phyloP scores from a whole-genome alignment of 2,113 vertebrate species.

The Gasterosteus aculeatus region DNA sequence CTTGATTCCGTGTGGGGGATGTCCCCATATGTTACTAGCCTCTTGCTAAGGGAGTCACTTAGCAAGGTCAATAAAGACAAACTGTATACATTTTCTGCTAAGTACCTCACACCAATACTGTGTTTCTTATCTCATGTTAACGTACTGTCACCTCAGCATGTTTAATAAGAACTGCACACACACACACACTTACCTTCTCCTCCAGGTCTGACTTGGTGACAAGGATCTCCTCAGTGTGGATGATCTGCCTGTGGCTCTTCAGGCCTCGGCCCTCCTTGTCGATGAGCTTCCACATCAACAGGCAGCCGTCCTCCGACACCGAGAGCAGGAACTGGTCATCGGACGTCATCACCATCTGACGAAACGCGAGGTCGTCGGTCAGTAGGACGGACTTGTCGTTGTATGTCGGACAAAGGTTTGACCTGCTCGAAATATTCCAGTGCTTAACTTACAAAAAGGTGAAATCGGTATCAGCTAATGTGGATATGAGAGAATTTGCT shows the following conservation, averaged over 20 bases:
- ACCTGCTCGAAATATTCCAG: not conserved
- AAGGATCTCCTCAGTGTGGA: constrained; percentile 90
- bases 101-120: too few relatives aligned
- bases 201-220: constrained; percentile 91
- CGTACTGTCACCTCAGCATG: too few relatives aligned
- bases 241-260: constrained; percentile 82
- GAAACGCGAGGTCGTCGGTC: not conserved
- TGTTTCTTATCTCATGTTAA: not conserved
- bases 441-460: not conserved
- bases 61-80: not conserved
- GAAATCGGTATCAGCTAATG: too few relatives aligned
- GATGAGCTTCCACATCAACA: constrained; percentile 89
- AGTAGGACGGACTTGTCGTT: not conserved
- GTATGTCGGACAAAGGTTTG: not conserved
- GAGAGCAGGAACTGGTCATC: constrained; percentile 91
- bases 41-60: not conserved
- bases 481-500: too few relatives aligned
- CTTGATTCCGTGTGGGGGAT: not conserved
- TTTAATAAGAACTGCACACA: not conserved
- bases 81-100: too few relatives aligned
- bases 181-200: constrained; percentile 82
- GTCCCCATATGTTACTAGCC: not conserved
- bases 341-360: constrained; percentile 88
- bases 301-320: constrained; percentile 86
- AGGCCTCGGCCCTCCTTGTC: constrained; percentile 85